Evolutionary conservation across 2,113 vertebrate genomes (phyloP), one percentile per base, ranked within the genome.

Genomic region (Excalfactoria chinensis): DNA sequence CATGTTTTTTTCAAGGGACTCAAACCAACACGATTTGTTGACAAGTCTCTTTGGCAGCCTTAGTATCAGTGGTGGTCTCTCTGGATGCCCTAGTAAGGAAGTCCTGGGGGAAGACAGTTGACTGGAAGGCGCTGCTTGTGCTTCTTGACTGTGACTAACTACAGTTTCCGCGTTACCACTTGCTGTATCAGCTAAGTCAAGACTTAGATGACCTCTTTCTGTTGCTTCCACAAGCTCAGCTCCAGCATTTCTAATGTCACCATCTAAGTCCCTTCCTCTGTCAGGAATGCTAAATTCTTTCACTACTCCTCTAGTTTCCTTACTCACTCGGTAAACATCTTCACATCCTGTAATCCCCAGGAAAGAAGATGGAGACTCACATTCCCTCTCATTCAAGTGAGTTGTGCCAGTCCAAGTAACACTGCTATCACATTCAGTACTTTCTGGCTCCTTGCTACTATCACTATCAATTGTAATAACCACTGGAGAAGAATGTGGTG

Each of bases 391-490:
- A 32, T 67, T 86, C 73, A 35, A 90, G 17, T 13, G 43, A 43
- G 81, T 18, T 66, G 74, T 49, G 21, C 79, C 66, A 67, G 88
- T 93, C 82, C 89, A 97, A 59, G 90, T 89, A 90, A 89, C 22
- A 89, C n/a, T 93, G 62, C 67, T 90, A 41, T 95, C 94, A 87
- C 82, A 90, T 34, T 93, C 92, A 0, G 26, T 34, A 64, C 35
- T 84, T 64, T 95, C 95, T 70, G 93, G 95, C 44, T 97, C 97
- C 41, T 97, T 98, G 60, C 99, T 98, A 30, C 98, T 98, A 60
- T 99, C 98, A 83, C 98, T 99, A 55, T 98, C 97, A 46, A 99
- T 99, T 7, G 98, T 99, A 77, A 99, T 98, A 44, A 99, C 96
- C n/a, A 98, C 82, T 0, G 98, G 97, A 20, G 98, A 98, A 62